Base-by-base conservation (phyloP, 1,140 invertebrate genomes). In the Aphaenogaster ashmeadi region DNA sequence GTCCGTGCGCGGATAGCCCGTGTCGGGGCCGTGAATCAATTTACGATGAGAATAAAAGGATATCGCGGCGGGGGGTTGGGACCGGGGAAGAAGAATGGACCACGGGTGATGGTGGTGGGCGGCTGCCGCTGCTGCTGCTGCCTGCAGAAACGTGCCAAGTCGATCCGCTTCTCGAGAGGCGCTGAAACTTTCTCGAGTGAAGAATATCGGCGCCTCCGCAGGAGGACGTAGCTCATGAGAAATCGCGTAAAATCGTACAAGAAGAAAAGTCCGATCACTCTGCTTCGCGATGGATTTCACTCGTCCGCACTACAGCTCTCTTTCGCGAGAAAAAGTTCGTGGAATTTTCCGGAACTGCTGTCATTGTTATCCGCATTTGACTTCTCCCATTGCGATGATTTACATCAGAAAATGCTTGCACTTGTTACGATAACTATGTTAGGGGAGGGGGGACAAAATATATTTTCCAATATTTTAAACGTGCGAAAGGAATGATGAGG, bases 21-120 rank as follows among this genome's bases (percentile, higher is more conserved):
- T 47, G 77, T 64, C 52, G 66, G 78, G 47, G 36, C 54, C 64
- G 86, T 88, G 81, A 90, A 90, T 91, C 90, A 86, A 90, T 91
- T 90, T 90, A 88, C 69, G 83, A 90, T 67, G 78, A 88, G 86
- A 90, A 88, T 86, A 91, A 90, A 88, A 86, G 80, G 87, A 86
- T 90, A 79, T 62, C 72, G 85, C 62, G n/a, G 2, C 62, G 87
- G 62, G 60, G 50, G 47, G 47, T 33, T 41, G 50, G 47, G 54
- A 38, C 33, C 44, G 66, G n/a, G 60, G 44, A 71, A 77, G 56
- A 52, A 56, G 74, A 81, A 62, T 60, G 56, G 69, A 84, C 80
- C 41, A 75, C 56, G 52, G 50, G 11, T 71, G 78, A 81, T 81
- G 69, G 69, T 47, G 41, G 79, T 74, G 80, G 67, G 62, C 60